These are phyloP conservation scores for Spisula subtruncata DNA, from an alignment of 2,888 invertebrate species.

Conservation along the genomic window DNA sequence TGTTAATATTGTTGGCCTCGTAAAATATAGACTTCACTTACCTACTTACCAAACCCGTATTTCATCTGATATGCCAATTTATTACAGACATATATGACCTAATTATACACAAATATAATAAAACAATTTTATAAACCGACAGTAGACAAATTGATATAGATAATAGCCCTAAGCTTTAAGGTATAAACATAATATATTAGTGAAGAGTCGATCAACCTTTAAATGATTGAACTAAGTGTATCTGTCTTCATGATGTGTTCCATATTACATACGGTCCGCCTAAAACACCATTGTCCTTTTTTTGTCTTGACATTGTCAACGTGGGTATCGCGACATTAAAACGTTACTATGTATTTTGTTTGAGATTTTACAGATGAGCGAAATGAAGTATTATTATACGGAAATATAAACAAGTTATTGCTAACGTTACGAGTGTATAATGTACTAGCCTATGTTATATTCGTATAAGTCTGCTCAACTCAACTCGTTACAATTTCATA, in stretches of 20 bases:
- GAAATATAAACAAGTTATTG: background rate
- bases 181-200: background rate
- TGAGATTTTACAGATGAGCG: constrained; percentile 1
- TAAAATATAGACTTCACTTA: too few relatives aligned
- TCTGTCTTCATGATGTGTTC: too few relatives aligned
- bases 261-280: background rate
- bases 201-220: background rate
- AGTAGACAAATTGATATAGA: background rate
- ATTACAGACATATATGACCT: background rate
- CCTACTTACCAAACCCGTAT: too few relatives aligned
- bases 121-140: background rate
- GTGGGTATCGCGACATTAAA: background rate
- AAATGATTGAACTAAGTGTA: background rate
- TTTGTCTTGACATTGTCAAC: background rate
- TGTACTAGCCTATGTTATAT: background rate
- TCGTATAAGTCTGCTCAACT: background rate
- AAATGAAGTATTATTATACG: background rate
- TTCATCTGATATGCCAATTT: too few relatives aligned
- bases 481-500: background rate
- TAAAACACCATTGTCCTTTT: background rate
- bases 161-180: background rate
- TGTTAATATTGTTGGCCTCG: too few relatives aligned
- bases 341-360: background rate
- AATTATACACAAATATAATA: background rate
- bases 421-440: background rate